Evolutionary conservation across 2,888 invertebrate genomes (phyloP), one percentile per base, ranked within the genome.

Genomic region (Poecilus cupreus): DNA sequence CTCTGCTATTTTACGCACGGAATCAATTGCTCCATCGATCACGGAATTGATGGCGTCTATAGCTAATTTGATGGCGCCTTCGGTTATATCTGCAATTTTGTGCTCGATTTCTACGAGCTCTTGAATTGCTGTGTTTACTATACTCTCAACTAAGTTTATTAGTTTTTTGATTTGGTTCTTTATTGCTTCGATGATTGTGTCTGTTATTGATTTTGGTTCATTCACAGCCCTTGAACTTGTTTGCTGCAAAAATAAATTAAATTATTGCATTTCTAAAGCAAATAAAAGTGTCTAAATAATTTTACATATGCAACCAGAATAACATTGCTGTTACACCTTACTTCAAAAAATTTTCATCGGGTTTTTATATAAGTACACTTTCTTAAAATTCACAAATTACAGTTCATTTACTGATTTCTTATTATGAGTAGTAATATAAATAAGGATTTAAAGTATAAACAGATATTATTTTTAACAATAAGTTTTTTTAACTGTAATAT

Each of bases 141-240:
- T 22, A 11, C 18, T 22, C 37, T 77, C 57, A 3, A 77, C 60
- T 24, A 77, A 24, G 8, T 22, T 24, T n/a, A 60, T 77, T 24
- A 77, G 46, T 43, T 26, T 60, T 13, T 77, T 13, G 18, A 77
- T 77, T 60, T 60, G 60, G 13, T 49, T 24, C 22, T 78, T 64
- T 46, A 24, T 39, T 64, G 46, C 57, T 18, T 75, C 32, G 8
- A 75, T 74, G 11, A 39, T 32, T n/a, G 18, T 49, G 6, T 49
- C 49, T 10, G 18, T 54, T 60, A 60, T 60, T n/a, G 22, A 5
- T n/a, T 26, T 26, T 26, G 13, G 11, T 6, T 24, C 5, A 26
- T 26, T 22, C 5, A 13, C 0, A 26, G 60, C n/a, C 5, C 26
- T 13, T 60, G 24, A n/a, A 13, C 3, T 60, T 22, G 24, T 13